Evolutionary conservation across 2,797 vertebrate species (phyloP).

Genomic region (Adrianichthys oophorus): DNA sequence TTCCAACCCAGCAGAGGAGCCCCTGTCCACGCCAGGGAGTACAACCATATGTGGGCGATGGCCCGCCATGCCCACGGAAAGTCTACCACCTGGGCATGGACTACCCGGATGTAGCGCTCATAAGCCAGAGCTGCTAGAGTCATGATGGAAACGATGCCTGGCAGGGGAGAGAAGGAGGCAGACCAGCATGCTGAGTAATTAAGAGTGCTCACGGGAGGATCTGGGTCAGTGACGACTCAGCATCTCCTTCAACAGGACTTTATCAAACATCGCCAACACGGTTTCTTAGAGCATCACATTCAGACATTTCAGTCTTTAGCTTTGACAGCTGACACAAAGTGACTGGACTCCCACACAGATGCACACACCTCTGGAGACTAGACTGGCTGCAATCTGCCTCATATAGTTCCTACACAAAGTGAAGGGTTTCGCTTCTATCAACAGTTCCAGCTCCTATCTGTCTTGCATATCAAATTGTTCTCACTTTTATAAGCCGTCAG

Average conservation of each 20-base stretch:
- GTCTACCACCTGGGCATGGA: slow-evolving; percentile 89
- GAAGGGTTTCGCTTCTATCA: background rate
- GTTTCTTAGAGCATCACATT: slow-evolving; percentile 10
- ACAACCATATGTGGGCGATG: slow-evolving; percentile 91
- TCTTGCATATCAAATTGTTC: slow-evolving; percentile 2
- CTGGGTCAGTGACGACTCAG: slow-evolving; percentile 46
- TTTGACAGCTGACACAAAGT: slow-evolving; percentile 6
- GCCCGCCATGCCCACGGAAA: slow-evolving; percentile 91
- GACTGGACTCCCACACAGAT: slow-evolving; percentile 12
- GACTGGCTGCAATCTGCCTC: slow-evolving; percentile 1
- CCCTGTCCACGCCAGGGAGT: slow-evolving; percentile 90
- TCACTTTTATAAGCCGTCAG: background rate
- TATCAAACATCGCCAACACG: background rate
- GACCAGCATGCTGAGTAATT: slow-evolving; percentile 20
- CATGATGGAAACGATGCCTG: slow-evolving; percentile 93
- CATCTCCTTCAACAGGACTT: slow-evolving; percentile 12
- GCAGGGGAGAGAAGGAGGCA: slow-evolving; percentile 11
- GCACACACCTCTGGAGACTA: slow-evolving; percentile 13
- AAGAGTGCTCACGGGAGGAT: slow-evolving; percentile 16
- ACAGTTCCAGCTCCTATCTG: background rate
- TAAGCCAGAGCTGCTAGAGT: slow-evolving; percentile 89
- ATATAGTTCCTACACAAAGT: slow-evolving; percentile 1
- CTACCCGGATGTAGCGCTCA: slow-evolving; percentile 90
- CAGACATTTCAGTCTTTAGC: slow-evolving; percentile 8
- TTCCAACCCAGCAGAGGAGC: slow-evolving; percentile 94